Evolutionary conservation across 1,140 invertebrate genomes (phyloP), one percentile per base, ranked within the genome.

Genomic region (Onthophagus taurus): DNA sequence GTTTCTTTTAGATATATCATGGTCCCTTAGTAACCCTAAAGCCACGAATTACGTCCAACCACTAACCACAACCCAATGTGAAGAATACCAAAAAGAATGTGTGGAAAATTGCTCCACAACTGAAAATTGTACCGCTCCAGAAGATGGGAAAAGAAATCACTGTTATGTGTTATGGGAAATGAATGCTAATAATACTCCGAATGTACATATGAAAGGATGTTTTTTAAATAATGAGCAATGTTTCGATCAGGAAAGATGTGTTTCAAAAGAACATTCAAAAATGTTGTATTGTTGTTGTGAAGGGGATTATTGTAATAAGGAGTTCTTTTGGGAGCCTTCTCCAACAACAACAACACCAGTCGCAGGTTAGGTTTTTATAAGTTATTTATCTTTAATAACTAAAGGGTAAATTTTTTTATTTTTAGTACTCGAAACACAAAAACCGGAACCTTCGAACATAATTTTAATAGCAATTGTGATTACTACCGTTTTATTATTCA

Each of bases 211-310:
- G 18, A 78, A 81, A 65, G 86, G 87, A 35, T 91, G 87, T 59
- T 90, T 90, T 58, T 67, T 88, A 33, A 78, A 87, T 54, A 80
- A 77, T 48, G 78, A 80, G 44, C 76, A 81, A 26, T 90, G 86
- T 61, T 78, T 78, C 47, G 76, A 85, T 55, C 73, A 83, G 55
- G 65, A 69, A 9, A 71, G 71, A 49, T 91, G 86, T 64, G 70
- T 86, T 19, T 76, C 81, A 29, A 72, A 69, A 41, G 65, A 69
- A 41, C 71, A 74, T 46, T 76, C 76, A 19, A 77, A 77, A 23
- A 67, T 82, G 4, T 67, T 84, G 36, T 94, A 88, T 62, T 96
- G 92, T 61, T 96, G 92, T 59, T 95, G 91, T 68, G 84, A 87
- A 64, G 83, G 84, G 9, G 79, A 90, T 52, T 79, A 86, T 72